Base-by-base conservation (phyloP, 2,888 invertebrate genomes). In the Drosophila leonis region DNA sequence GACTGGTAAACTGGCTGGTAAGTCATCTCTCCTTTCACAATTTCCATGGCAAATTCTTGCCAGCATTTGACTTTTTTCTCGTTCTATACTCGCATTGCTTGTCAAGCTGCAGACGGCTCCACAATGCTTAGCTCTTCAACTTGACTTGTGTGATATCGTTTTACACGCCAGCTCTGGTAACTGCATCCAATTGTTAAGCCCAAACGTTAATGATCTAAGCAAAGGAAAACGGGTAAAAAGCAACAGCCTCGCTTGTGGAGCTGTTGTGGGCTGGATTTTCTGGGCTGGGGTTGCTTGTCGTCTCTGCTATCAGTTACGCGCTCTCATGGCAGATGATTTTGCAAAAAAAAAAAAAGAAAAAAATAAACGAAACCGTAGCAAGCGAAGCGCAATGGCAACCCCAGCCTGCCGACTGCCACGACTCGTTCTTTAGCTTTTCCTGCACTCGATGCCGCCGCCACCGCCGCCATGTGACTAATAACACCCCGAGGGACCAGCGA, bases 401-500 rank as follows among this genome's bases (percentile, higher is more conserved):
- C 75, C 31, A 35, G 27, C 29, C 27, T 8, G 39, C 2, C 15
- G n/a, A 2, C 10, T 12, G 20, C 77, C 24, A 42, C 65, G 48
- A 46, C 48, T 46, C 62, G 51, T 55, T 37, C 57, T 52, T 15
- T 48, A 13, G 69, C 52, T 55, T n/a, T 24, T 27, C n/a, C 52
- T 37, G 74, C 55, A 63, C 72, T 62, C 61, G 63, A 60, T 49
- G 64, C 24, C 24, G 24, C 24, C 4, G 24, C 24, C 24, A 4
- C 72, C 67, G 71, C 68, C 82, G 71, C 63, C 83, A 84, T 87
- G 82, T 88, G 90, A 91, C 91, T 91, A 91, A 91, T 91, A 91
- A 91, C 91, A 88, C 85, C 91, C 91, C 83, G 67, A 88, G 91
- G 91, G 90, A 89, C 69, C 69, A 66, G 54, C 59, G 44, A 39